These are phyloP conservation scores for Astropecten irregularis DNA, from an alignment of 53 echinoderm and acorn worm genomes.

Conservation along the genomic window DNA sequence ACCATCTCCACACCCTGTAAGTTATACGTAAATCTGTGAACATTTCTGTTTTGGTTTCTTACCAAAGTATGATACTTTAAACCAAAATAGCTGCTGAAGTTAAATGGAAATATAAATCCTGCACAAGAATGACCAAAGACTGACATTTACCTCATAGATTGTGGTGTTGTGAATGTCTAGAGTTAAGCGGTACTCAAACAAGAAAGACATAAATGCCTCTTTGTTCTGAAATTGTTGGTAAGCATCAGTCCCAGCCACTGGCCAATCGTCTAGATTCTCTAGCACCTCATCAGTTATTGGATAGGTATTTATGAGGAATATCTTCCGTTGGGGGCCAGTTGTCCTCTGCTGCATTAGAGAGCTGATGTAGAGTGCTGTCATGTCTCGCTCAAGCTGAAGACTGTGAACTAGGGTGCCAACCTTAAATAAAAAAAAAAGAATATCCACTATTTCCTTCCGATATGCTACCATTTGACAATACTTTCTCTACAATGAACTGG, in stretches of 20 bases:
- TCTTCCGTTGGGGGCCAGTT: slow-evolving; percentile 83
- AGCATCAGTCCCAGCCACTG: slow-evolving; percentile 76
- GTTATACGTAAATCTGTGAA: no score
- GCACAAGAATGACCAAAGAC: no score
- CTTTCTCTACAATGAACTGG: no score
- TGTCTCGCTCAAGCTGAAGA: slow-evolving; percentile 64
- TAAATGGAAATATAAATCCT: no score
- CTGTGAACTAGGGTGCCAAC: slow-evolving; percentile 62
- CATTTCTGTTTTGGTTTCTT: no score
- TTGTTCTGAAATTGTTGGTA: slow-evolving; percentile 80
- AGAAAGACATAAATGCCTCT: slow-evolving; percentile 78
- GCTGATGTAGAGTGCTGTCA: slow-evolving; percentile 70
- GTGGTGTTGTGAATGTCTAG: slow-evolving; percentile 87
- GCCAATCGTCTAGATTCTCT: slow-evolving; percentile 76
- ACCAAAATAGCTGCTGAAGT: no score
- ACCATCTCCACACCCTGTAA: no score
- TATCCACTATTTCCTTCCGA: no score
- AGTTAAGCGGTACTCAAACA: slow-evolving; percentile 82
- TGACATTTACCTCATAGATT: slow-evolving; percentile 77
- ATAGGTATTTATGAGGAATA: slow-evolving; percentile 84
- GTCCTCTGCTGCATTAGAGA: slow-evolving; percentile 72
- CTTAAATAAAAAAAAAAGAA: no score
- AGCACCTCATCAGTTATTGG: slow-evolving; percentile 76
- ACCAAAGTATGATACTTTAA: no score
- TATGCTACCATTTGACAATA: no score